Percentiles rank a stretch among this genome's conserved stretches.
Conservation (phyloP, 1,140 invertebrate species). For the Pinna nobilis region DNA sequence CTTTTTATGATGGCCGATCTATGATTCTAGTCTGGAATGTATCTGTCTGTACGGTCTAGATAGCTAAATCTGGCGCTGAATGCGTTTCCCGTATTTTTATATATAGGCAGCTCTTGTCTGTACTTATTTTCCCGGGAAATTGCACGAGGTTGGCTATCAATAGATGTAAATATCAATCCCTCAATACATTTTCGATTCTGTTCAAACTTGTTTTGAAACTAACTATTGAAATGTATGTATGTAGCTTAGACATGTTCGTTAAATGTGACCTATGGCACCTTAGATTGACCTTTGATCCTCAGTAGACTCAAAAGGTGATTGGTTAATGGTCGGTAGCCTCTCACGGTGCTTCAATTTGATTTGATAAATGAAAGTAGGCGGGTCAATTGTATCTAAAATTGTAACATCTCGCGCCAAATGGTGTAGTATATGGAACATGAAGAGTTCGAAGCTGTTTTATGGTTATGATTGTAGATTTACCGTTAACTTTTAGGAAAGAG, state of each 20-base stretch:
- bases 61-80: no score
- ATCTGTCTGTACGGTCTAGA: no score
- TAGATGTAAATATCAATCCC: neutral
- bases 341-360: slow-evolving; percentile 34
- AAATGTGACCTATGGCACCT: slow-evolving; percentile 35
- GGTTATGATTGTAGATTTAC: neutral
- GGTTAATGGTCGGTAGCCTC: slow-evolving; percentile 24
- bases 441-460: neutral
- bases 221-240: slow-evolving; percentile 15
- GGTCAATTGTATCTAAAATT: slow-evolving; percentile 38
- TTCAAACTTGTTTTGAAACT: neutral
- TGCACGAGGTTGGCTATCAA: neutral
- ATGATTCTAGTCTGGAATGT: no score
- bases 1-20: no score
- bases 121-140: slow-evolving; percentile 9
- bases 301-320: slow-evolving; percentile 37
- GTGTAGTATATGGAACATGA: slow-evolving; percentile 13
- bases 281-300: slow-evolving; percentile 17
- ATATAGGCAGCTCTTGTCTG: no score
- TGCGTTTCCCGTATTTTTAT: no score
- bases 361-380: slow-evolving; percentile 54
- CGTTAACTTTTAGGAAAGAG: neutral
- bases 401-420: slow-evolving; percentile 68
- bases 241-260: slow-evolving; percentile 54
- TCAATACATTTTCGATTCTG: neutral